phyloP scores from a whole-genome alignment of 2,797 vertebrate genomes.

The Parambassis ranga region DNA sequence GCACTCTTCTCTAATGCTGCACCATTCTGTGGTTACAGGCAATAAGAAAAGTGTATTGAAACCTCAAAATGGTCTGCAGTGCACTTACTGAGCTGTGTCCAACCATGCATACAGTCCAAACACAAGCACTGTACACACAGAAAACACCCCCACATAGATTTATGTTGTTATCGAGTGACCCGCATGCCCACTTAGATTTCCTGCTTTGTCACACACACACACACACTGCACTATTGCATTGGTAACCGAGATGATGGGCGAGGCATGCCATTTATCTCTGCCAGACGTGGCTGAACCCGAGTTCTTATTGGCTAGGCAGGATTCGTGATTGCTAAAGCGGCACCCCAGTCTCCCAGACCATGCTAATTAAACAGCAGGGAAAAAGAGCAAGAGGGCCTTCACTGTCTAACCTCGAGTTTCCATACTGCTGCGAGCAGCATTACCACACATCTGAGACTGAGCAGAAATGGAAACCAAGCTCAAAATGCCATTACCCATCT shows the following conservation, averaged over 20 bases:
- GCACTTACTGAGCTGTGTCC: not conserved
- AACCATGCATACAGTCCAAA: not conserved
- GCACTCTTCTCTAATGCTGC: not conserved
- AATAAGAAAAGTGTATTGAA: not conserved
- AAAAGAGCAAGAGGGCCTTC: slow-evolving; percentile 42
- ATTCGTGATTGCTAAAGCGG: slow-evolving; percentile 71
- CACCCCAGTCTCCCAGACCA: slow-evolving; percentile 45
- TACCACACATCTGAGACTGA: slow-evolving; percentile 18
- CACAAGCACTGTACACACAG: not conserved
- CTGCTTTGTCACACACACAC: slow-evolving; percentile 41
- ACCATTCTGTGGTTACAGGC: not conserved
- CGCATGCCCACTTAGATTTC: slow-evolving; percentile 55
- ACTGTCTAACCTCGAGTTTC: slow-evolving; percentile 28
- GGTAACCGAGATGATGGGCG: slow-evolving; percentile 63
- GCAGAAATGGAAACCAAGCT: slow-evolving; percentile 35
- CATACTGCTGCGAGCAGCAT: slow-evolving; percentile 38
- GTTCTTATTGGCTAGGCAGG: slow-evolving; percentile 81
- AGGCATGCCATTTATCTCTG: slow-evolving; percentile 80
- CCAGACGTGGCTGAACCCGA: slow-evolving; percentile 70
- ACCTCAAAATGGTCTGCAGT: not conserved
- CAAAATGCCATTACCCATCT: slow-evolving; percentile 22
- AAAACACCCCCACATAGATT: slow-evolving; percentile 32
- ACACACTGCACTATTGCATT: slow-evolving; percentile 54
- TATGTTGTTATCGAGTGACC: slow-evolving; percentile 50
- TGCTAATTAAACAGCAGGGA: slow-evolving; percentile 69